A percentile compares a stretch with the other conserved stretches of the same genome.
phyloP scores from a whole-genome alignment of 2,113 vertebrate genomes.

The Bubo bubo region DNA sequence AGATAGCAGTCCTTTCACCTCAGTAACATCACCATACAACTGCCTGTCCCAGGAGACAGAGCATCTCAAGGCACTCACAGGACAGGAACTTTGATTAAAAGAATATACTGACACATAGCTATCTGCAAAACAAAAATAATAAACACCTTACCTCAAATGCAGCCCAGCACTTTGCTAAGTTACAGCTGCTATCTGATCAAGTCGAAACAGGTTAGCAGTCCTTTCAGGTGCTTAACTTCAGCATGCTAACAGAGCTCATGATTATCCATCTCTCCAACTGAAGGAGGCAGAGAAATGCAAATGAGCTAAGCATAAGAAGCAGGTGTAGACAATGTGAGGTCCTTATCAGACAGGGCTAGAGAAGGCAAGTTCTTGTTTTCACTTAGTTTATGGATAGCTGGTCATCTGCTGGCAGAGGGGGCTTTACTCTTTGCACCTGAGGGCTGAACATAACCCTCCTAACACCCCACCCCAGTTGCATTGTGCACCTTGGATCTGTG shows the following conservation, averaged over 20 bases:
- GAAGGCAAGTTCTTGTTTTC: neutral
- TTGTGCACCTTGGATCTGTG: neutral
- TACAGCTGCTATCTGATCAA: rapidly evolving
- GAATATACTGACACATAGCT: neutral
- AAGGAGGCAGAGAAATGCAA: neutral
- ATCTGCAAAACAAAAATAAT: neutral
- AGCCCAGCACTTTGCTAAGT: neutral
- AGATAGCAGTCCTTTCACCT: neutral
- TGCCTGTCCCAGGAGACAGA: neutral
- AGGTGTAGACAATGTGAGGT: neutral
- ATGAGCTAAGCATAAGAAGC: neutral
- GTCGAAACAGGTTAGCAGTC: neutral
- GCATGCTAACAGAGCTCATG: neutral
- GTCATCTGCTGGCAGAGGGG: neutral
- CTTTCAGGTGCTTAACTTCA: neutral
- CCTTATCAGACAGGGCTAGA: neutral
- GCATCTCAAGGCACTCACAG: neutral
- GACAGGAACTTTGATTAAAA: neutral
- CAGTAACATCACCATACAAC: neutral
- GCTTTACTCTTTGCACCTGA: neutral
- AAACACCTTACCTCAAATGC: neutral
- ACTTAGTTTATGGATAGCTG: neutral
- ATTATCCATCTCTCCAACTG: neutral
- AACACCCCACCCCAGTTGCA: neutral
- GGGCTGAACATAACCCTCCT: neutral